phyloP scores from a whole-genome alignment of 2,797 vertebrate genomes.

The Eulemur coronatus region DNA sequence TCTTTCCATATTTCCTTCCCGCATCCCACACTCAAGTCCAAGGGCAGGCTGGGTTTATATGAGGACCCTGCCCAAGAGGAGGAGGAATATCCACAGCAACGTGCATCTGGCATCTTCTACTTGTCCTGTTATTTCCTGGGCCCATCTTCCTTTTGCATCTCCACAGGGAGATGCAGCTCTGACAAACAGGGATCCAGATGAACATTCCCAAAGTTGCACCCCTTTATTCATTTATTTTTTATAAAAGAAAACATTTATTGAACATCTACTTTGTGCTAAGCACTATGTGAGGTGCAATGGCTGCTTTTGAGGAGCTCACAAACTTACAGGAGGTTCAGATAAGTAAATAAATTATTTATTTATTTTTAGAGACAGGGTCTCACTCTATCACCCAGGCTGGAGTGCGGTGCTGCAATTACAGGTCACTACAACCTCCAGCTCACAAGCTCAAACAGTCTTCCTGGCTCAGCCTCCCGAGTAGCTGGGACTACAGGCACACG shows the following conservation, averaged over 20 bases:
- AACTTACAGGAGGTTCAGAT: neutral
- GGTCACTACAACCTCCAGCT: neutral
- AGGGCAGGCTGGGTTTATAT: neutral
- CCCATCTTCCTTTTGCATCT: neutral
- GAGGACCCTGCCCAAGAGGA: neutral
- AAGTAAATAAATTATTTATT: neutral
- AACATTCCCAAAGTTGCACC: too few species aligned
- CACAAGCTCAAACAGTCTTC: neutral
- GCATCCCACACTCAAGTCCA: neutral
- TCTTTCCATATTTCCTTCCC: neutral
- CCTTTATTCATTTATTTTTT: neutral
- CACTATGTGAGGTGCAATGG: neutral
- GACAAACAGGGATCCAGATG: neutral
- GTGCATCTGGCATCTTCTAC: too few species aligned
- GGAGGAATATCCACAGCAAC: neutral
- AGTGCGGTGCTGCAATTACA: neutral
- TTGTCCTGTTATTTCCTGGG: neutral
- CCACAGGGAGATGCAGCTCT: neutral
- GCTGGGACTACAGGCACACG: neutral
- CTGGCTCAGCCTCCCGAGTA: neutral
- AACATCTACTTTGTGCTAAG: neutral
- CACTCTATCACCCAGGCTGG: neutral
- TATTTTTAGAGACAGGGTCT: neutral
- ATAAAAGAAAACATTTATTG: neutral
- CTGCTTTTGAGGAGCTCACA: neutral